phyloP scores from a whole-genome alignment of 2,888 invertebrate species.

The Litoditis marina region DNA sequence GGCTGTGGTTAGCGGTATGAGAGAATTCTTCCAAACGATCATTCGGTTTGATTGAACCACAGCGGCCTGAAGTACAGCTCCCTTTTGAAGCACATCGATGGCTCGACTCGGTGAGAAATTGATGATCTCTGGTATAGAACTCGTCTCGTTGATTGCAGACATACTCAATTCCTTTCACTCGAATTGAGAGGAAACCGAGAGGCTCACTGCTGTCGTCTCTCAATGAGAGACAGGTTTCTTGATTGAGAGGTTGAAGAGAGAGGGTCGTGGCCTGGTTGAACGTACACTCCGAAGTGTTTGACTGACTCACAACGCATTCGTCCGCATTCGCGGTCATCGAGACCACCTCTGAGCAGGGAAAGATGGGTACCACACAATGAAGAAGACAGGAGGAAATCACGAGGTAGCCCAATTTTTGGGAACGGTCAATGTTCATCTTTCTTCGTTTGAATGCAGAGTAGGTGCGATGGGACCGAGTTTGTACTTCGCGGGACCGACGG shows the following conservation, averaged over 20 bases:
- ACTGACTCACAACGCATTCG: too few species aligned
- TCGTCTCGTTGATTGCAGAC: background rate
- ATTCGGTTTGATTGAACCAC: background rate
- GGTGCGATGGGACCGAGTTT: too few species aligned
- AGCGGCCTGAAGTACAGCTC: constrained; percentile 3
- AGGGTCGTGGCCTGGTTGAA: background rate
- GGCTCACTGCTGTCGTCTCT: background rate
- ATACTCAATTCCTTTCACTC: background rate
- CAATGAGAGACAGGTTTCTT: background rate
- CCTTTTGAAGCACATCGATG: constrained; percentile 11
- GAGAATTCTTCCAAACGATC: constrained; percentile 14
- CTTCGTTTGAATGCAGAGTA: too few species aligned
- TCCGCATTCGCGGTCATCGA: too few species aligned
- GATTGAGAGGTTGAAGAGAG: background rate
- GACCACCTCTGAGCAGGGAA: too few species aligned
- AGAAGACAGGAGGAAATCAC: too few species aligned
- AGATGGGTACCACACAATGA: too few species aligned
- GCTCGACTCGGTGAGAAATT: constrained; percentile 2
- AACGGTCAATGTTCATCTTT: too few species aligned
- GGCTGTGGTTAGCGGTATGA: background rate
- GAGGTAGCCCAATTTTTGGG: too few species aligned
- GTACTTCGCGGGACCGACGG: too few species aligned
- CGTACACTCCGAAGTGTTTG: too few species aligned
- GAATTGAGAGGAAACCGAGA: background rate
- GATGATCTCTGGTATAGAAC: constrained; percentile 7